Evolutionary conservation across 2,888 invertebrate species (phyloP).

Genomic region (Kuschelorhynchus macadamiae): DNA sequence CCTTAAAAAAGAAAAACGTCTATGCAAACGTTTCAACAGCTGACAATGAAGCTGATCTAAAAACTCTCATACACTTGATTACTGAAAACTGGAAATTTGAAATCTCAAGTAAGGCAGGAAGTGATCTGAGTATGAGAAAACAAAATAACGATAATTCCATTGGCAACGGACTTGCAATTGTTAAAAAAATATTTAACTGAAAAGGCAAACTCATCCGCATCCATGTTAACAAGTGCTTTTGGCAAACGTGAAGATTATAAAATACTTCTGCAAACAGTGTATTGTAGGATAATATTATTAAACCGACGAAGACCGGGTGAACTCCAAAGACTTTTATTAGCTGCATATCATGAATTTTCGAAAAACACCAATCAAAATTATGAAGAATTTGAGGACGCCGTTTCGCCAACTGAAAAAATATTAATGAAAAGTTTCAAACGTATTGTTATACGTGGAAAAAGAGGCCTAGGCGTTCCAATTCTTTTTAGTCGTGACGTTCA

Average conservation of each 20-base stretch:
- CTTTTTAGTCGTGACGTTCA: not conserved
- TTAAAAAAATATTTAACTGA: not conserved
- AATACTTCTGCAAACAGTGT: too few relatives aligned
- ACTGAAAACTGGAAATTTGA: not conserved
- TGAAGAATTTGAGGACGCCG: too few relatives aligned
- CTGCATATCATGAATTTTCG: too few relatives aligned
- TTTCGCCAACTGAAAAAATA: slow-evolving; percentile 38
- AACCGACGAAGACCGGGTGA: too few relatives aligned
- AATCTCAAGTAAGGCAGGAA: not conserved
- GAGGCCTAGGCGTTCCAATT: slow-evolving; percentile 1
- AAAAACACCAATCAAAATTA: too few relatives aligned
- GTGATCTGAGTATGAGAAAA: not conserved
- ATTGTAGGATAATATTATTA: too few relatives aligned
- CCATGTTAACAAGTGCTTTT: too few relatives aligned
- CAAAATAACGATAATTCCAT: not conserved
- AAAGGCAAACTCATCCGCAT: not conserved
- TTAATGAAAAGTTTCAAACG: too few relatives aligned
- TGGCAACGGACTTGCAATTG: not conserved
- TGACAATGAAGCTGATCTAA: not conserved
- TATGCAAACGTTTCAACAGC: not conserved
- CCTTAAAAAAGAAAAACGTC: not conserved
- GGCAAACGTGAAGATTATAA: too few relatives aligned
- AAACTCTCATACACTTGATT: not conserved
- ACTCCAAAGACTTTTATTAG: too few relatives aligned
- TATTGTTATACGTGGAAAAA: slow-evolving; percentile 2